Percentiles rank a stretch among this genome's conserved stretches.
Evolutionary conservation across 2,797 vertebrate genomes (phyloP).

Genomic region (Tokudaia muenninki): DNA sequence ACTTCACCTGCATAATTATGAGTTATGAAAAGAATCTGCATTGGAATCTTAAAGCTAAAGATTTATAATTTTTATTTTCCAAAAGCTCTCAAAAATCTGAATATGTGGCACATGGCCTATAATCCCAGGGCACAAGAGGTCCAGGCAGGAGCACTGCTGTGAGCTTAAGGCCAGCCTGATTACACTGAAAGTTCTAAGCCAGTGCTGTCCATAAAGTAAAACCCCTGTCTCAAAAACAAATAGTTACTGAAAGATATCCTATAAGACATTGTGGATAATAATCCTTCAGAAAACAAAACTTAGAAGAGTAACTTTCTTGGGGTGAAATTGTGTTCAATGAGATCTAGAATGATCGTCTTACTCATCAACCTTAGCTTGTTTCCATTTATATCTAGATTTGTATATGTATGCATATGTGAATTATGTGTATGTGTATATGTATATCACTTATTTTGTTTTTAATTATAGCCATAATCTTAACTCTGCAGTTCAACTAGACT

Average conservation of each 20-base stretch:
- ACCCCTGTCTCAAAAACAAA: background rate
- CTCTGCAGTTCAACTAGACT: background rate
- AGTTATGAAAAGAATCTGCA: background rate
- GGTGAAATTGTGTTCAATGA: background rate
- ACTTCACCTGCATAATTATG: background rate
- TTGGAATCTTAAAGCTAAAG: background rate
- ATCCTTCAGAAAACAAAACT: constrained; percentile 8
- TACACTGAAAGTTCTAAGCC: background rate
- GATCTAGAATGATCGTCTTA: background rate
- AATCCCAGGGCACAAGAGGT: background rate
- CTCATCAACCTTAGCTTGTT: background rate
- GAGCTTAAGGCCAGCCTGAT: too few relatives aligned
- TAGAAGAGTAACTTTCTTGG: background rate
- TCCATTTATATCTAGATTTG: background rate
- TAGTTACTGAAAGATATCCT: background rate
- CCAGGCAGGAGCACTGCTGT: background rate
- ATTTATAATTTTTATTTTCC: background rate
- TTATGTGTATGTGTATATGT: background rate
- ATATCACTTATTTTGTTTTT: background rate
- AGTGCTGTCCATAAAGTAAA: background rate
- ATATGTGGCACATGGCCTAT: background rate
- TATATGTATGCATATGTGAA: background rate
- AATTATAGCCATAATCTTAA: background rate
- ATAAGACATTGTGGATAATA: background rate
- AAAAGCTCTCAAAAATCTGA: background rate